Conservation (phyloP, 2,113 vertebrate species). For the Nesospiza acunhae region DNA sequence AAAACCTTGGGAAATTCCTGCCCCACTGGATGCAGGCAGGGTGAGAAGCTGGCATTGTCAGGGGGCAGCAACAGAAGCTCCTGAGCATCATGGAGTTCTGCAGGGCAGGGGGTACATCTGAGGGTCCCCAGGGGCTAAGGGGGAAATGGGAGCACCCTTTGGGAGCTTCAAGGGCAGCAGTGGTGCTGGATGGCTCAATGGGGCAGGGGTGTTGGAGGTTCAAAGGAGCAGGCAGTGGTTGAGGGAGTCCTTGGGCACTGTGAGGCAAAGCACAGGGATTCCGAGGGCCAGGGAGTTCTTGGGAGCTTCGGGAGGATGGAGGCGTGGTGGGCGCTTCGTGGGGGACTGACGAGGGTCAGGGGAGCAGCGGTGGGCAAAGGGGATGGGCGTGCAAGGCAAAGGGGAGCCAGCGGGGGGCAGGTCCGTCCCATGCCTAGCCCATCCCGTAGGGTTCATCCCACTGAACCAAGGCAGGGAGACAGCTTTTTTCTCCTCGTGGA, state of each 20-base stretch:
- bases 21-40: neutral
- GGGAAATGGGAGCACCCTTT: neutral
- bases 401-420: neutral
- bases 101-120: fast-evolving
- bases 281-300: neutral
- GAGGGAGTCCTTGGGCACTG: neutral
- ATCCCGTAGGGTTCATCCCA: neutral
- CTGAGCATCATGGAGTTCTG: neutral
- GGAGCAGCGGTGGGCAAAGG: neutral
- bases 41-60: neutral
- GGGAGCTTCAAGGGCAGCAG: neutral
- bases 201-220: no score
- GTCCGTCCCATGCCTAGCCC: neutral
- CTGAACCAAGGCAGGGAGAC: neutral
- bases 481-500: neutral
- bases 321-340: neutral
- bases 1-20: neutral
- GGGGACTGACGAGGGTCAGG: neutral
- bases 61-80: neutral
- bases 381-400: neutral
- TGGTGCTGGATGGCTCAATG: neutral
- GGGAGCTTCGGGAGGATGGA: neutral
- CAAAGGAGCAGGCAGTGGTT: neutral
- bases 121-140: neutral
- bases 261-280: neutral